Evolutionary conservation across 2,113 vertebrate species (phyloP), one percentile per base, ranked within the genome.

Genomic region (Anthoscopus minutus): DNA sequence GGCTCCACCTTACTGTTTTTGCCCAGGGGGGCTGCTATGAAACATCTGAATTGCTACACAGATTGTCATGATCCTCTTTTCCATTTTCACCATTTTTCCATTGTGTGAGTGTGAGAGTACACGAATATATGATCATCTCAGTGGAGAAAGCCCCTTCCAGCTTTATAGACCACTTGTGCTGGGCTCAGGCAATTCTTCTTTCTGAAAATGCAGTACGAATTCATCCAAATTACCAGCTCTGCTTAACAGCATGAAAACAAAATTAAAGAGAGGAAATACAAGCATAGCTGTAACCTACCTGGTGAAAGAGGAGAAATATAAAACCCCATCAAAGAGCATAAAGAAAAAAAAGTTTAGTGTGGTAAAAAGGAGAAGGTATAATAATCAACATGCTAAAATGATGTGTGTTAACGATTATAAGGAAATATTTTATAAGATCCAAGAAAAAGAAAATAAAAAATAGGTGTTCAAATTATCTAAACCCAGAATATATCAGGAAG

Each of bases 41-140:
- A 69, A 62, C 1, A 5, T 44, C 18, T 79, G 44, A 79, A 71
- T 38, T 51, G 9, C 35, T 71, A 25, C 37, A 60, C 9, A 51
- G 47, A 42, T 70, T 67, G 27, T 38, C 6, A 1, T 42, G 24
- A 31, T 42, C 28, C 6, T 84, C 4, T 60, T 71, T 47, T 74
- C 33, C 27, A 31, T 74, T 92, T 87, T 88, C 23, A 72, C 16
- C 27, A 30, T 1, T 30, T 77, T 40, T 64, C 33, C 15, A 15
- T 69, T 94, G 71, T 51, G 8, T 76, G 47, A 58, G 15, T 16
- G 9, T 33, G 7, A 4, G 38, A 56, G 9, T 60, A 22, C 30
- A 58, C 0, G 0, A 58, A 48, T 3, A 7, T 2, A 2, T 88
- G 48, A 65, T 24, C 31, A 45, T 23, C 17, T 35, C 15, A 15